phyloP scores from a whole-genome alignment of 2,888 invertebrate species.

The Invenusta paracnida region DNA sequence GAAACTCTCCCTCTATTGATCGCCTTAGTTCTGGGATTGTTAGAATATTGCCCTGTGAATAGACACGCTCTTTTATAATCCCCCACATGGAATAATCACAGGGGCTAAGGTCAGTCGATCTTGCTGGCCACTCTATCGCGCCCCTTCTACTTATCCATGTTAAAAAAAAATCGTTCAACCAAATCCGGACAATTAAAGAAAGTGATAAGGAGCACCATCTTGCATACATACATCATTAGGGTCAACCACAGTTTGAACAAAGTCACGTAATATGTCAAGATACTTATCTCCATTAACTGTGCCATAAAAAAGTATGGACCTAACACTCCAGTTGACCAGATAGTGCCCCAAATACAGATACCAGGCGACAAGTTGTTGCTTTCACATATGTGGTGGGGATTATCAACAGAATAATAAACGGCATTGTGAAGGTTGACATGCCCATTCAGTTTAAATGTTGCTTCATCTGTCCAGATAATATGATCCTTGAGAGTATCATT shows the following conservation, averaged over 20 bases:
- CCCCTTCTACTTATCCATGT: conserved; percentile 7
- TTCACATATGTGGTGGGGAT: neutral
- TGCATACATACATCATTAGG: conserved; percentile 17
- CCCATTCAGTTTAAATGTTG: conserved; percentile 21
- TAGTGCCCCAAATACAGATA: neutral
- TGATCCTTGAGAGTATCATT: conserved; percentile 18
- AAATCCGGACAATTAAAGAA: neutral
- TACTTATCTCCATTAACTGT: conserved; percentile 26
- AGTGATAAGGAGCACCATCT: neutral
- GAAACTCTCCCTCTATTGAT: conserved; percentile 19
- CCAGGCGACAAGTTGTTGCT: conserved; percentile 5
- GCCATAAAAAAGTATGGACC: neutral
- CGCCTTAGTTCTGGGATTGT: neutral
- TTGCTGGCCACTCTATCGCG: conserved; percentile 6
- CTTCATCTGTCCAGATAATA: conserved; percentile 18
- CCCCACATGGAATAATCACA: conserved; percentile 17
- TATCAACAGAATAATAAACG: conserved; percentile 3
- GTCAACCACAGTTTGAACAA: conserved; percentile 1
- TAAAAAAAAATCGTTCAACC: neutral
- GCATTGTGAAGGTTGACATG: conserved; percentile 23
- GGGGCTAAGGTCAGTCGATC: neutral
- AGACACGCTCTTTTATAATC: neutral
- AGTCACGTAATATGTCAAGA: conserved; percentile 6
- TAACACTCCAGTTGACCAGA: conserved; percentile 23
- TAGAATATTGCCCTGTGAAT: neutral